Evolutionary conservation across 2,797 vertebrate genomes (phyloP), one percentile per base, ranked within the genome.

Genomic region (Gallirallus australis): DNA sequence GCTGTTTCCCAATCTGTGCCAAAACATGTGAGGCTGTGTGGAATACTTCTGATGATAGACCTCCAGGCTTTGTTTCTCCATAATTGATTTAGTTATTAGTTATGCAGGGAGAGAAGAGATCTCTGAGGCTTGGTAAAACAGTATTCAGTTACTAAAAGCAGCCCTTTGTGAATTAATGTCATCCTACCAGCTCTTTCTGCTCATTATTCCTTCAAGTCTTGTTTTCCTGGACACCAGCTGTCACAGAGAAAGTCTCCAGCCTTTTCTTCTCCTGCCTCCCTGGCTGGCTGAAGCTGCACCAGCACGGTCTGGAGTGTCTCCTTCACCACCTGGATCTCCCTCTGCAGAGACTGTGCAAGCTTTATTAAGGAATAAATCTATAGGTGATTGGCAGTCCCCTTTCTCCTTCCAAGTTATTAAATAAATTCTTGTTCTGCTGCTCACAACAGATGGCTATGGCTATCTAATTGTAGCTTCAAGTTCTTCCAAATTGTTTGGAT

Each of bases 311-410:
- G 98, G 78, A 99, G 98, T 45, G 98, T 97, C 91, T 98, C 97
- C 97, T 99, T 99, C 80, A 99, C 98, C 95, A 98, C 98, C 98
- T 98, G 98, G 87, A 99, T 98, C 97, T 99, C 98, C 83, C 97
- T 98, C 90, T 98, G 98, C 72, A 99, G 96, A 94, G 97, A 98
- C 97, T 98, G 99, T 99, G 98, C 86, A 50, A 73, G 28, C 35
- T 40, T 94, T 93, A 98, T 99, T 98, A 99, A 99, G 98, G 98
- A 98, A 97, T 93, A 97, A 70, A 86, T 72, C 71, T 27, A 94
- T 96, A 97, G 96, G 92, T 89, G 98, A 98, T 98, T 98, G 98
- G 98, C 96, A 78, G 91, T 94, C 88, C 75, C 94, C 93, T 97
- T 94, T 91, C 96, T 96, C 97, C 96, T 97, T 95, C 69, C 48